Evolutionary conservation across 2,113 vertebrate species (phyloP).

Genomic region (Tragelaphus buxtoni): DNA sequence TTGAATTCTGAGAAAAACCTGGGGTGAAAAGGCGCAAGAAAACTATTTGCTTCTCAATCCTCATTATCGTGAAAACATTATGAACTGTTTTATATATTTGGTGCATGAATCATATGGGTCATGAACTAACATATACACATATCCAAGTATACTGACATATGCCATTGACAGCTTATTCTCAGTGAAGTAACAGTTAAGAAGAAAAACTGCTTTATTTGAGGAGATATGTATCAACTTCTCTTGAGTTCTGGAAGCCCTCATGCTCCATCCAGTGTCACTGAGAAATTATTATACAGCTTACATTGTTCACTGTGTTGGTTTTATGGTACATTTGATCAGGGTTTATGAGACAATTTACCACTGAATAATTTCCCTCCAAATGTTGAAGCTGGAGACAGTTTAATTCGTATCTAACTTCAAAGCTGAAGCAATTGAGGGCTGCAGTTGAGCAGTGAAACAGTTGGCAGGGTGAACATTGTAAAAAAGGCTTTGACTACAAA

Average conservation of each 20-base stretch:
- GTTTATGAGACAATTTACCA: constrained; percentile 29
- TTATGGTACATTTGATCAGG: not conserved
- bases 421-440: not conserved
- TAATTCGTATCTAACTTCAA: constrained; percentile 7
- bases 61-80: not conserved
- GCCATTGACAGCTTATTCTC: not conserved
- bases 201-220: not conserved
- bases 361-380: constrained; percentile 23
- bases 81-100: not conserved
- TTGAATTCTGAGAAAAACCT: not conserved
- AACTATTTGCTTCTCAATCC: not conserved
- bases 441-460: not conserved
- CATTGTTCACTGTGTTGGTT: not conserved
- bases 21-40: not conserved
- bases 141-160: not conserved
- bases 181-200: not conserved
- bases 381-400: not conserved
- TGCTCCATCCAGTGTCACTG: not conserved
- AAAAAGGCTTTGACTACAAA: constrained; percentile 7
- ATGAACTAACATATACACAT: not conserved
- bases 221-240: not conserved
- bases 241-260: not conserved
- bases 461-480: not conserved
- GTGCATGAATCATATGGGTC: not conserved
- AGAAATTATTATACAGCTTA: not conserved